Base-by-base conservation (phyloP, 2,797 vertebrate genomes). In the Argentina silus region DNA sequence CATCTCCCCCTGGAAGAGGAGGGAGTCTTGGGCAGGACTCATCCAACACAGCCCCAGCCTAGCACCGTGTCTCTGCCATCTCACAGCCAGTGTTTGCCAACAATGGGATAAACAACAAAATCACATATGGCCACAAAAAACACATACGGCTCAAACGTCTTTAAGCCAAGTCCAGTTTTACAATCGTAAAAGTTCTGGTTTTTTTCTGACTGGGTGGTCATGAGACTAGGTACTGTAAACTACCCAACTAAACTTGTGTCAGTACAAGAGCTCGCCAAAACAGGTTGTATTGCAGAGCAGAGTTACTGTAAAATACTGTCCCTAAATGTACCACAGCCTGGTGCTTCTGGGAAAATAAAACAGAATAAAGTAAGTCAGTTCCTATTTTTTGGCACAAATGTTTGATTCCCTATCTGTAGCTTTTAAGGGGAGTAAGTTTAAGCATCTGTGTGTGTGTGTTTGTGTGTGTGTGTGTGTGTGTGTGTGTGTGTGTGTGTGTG, bases 1-100 rank as follows among this genome's bases (percentile, higher is more conserved):
- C 74, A 76, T 74, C 78, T 82, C 85, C 80, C 87, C 81, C 73
- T 84, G 81, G 80, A 84, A 80, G 75, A 82, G 75, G 76, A 70
- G 61, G 53, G 72, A 76, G 61, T 79, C 84, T 85, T 85, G 80
- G 80, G 74, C 70, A 80, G 74, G 81, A 74, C 82, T 79, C 59
- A 66, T 78, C 69, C 5, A 85, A 80, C 76, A 72, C 50, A 72
- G 74, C 61, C 42, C 45, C 70, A 78, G 64, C 59, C 81, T 64
- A 64, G 73, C 70, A 76, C 65, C 73, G 75, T 71, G 7, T 17
- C 65, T 68, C 76, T 78, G 81, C 80, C 80, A 83, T 83, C 77
- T 82, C 79, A 64, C 77, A 74, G 74, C 57, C 63, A 2, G 47
- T 62, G 74, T 80, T 83, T 86, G 82, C 82, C 84, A 82, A 79